A percentile compares a stretch with the other conserved stretches of the same genome.
Conservation (phyloP, 2,797 vertebrate genomes). For the Danio kyathit region DNA sequence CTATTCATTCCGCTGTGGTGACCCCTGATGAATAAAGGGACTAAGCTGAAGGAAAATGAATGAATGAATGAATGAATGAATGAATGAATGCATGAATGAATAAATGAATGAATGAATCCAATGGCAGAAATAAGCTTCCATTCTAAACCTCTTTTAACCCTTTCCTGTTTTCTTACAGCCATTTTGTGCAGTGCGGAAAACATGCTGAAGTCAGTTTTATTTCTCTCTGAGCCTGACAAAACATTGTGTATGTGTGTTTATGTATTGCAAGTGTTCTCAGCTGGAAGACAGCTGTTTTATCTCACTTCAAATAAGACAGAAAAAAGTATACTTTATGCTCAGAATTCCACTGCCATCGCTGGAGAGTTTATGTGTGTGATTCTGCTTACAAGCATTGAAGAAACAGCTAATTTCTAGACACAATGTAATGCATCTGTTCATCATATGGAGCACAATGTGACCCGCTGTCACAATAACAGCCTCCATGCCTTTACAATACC, state of each 20-base stretch:
- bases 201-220: constrained; percentile 6
- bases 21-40: no score
- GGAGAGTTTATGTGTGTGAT: constrained; percentile 7
- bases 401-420: constrained; percentile 14
- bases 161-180: constrained; percentile 13
- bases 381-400: constrained; percentile 27
- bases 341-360: neutral
- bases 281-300: constrained; percentile 26
- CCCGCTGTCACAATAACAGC: neutral
- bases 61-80: no score
- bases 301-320: constrained; percentile 25
- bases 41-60: no score
- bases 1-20: no score
- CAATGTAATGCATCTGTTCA: constrained; percentile 24
- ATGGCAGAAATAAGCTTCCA: no score
- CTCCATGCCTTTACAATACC: constrained; percentile 21
- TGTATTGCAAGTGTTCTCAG: constrained; percentile 38
- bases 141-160: neutral
- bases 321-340: constrained; percentile 1
- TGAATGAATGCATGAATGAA: no score
- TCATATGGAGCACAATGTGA: constrained; percentile 15
- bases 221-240: constrained; percentile 2
- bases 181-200: neutral
- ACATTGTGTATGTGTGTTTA: constrained; percentile 1
- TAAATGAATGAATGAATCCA: no score